Conservation (phyloP, 2,113 vertebrate genomes). For the Rhegmatorhina hoffmannsi region DNA sequence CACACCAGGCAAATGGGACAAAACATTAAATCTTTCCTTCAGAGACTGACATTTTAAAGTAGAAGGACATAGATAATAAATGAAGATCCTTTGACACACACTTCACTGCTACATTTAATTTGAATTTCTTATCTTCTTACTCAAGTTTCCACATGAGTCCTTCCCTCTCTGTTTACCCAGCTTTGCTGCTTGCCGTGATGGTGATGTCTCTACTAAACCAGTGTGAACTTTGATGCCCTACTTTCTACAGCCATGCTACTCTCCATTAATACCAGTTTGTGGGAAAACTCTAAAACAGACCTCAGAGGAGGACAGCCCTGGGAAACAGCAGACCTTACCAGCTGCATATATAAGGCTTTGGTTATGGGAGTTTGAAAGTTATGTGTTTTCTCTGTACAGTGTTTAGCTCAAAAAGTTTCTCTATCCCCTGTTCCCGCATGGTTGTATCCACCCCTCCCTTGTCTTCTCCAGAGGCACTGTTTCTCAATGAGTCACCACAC, state of each 20-base stretch:
- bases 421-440: too few species aligned
- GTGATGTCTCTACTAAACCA: not conserved
- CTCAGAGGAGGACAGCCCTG: too few species aligned
- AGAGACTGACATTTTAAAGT: not conserved
- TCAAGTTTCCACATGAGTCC: not conserved
- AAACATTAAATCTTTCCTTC: not conserved
- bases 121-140: not conserved
- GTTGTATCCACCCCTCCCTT: too few species aligned
- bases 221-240: accelerated
- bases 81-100: not conserved
- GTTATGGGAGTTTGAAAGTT: too few species aligned
- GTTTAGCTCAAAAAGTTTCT: too few species aligned
- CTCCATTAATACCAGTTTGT: not conserved
- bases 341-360: too few species aligned
- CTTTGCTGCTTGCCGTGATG: not conserved
- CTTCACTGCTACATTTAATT: not conserved
- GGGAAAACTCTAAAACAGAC: too few species aligned
- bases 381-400: too few species aligned
- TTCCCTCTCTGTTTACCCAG: not conserved
- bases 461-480: too few species aligned
- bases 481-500: too few species aligned
- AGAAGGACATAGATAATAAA: not conserved
- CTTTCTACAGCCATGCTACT: not conserved
- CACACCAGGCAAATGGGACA: not conserved
- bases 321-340: too few species aligned